These are phyloP conservation scores for Machimus rusticus DNA, from an alignment of 2,888 invertebrate species.

Conservation along the genomic window DNA sequence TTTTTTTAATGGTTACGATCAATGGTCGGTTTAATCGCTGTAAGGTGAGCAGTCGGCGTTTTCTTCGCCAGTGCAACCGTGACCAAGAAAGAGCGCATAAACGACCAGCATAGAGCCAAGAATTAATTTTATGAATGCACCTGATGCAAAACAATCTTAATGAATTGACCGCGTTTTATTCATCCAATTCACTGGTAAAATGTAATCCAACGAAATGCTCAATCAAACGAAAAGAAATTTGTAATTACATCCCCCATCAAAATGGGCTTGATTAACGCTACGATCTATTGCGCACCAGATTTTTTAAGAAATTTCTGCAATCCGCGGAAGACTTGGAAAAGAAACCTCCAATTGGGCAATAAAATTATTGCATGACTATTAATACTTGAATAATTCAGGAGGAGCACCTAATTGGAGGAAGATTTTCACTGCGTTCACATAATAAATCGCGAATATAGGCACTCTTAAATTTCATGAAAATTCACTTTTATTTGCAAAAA, in stretches of 20 bases:
- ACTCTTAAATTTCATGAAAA: background rate
- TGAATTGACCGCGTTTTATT: background rate
- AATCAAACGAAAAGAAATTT: background rate
- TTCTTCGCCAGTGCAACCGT: slow-evolving; percentile 15
- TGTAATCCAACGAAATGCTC: background rate
- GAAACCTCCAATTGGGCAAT: background rate
- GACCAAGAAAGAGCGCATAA: background rate
- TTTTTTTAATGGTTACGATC: background rate
- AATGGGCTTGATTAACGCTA: background rate
- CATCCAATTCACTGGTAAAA: background rate
- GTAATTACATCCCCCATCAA: background rate
- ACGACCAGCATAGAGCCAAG: background rate
- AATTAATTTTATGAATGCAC: background rate
- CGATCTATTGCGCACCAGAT: background rate
- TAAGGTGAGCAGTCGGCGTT: background rate
- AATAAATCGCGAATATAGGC: background rate
- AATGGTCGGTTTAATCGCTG: slow-evolving; percentile 1
- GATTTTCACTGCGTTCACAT: background rate
- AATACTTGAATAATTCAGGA: background rate
- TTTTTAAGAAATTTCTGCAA: background rate
- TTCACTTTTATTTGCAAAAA: background rate
- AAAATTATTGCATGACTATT: slow-evolving; percentile 4
- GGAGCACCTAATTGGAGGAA: background rate
- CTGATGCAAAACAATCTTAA: background rate
- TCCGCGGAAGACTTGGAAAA: background rate